Base-by-base conservation (phyloP, 1,140 invertebrate genomes). In the Drosophila kohkoa region DNA sequence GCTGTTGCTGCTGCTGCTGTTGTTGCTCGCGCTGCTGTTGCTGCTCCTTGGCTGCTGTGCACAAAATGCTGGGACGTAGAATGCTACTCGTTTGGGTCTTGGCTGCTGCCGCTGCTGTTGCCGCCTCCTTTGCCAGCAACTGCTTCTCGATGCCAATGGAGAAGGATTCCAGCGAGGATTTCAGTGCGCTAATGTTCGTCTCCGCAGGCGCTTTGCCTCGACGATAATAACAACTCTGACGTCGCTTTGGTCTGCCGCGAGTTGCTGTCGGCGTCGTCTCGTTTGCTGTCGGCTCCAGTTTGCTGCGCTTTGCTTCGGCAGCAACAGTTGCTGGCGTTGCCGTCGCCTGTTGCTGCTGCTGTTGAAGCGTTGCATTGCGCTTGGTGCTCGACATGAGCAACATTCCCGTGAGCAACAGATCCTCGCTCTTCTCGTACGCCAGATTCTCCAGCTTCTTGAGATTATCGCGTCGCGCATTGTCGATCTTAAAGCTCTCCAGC, bases 401-500 rank as follows among this genome's bases (percentile, higher is more conserved):
- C 91, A 92, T 92, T 16, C 91, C 91, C 1, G 91, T 92, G 13
- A 92, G 68, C 11, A 92, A 48, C 45, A 92, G 62, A 28, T 79
- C 82, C 71, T 93, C 72, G 67, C 74, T 88, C 71, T 93, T 83
- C 69, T 82, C 74, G 60, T 92, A 92, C 2, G 92, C 92, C 59
- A 92, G 55, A 15, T 92, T 91, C 72, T 92, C 92, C 45, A 92
- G 67, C 58, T 86, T 92, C 65, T 92, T 92, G 0, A 92, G 75
- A 28, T 92, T 92, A 55, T 92, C 92, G 10, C 92, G 72, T 0
- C 89, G 86, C 0, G 92, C 88, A 49, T 92, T 92, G 71, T 92
- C 92, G 5, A 92, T 90, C 65, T 92, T 92, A 13, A 92, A 92
- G 73, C 91, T 92, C 52, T 92, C 92, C 45, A 92, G 62, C 49